Evolutionary conservation across 2,113 vertebrate species (phyloP).

Genomic region (Cyphomyrus plagiostoma): DNA sequence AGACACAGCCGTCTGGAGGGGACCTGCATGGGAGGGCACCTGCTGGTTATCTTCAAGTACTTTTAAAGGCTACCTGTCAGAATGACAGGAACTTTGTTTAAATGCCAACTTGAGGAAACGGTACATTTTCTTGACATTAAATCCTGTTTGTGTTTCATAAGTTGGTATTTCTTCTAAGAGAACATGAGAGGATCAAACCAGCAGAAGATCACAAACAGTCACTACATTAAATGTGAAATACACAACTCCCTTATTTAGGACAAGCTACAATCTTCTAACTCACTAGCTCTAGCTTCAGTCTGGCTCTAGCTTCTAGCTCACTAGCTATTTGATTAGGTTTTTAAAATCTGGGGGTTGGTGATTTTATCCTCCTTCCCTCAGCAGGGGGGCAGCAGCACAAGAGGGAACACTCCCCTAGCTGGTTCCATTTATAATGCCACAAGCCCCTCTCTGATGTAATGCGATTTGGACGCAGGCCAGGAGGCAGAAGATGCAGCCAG

Average conservation of each 20-base stretch:
- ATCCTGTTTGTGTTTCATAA: background rate
- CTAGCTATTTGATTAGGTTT: background rate
- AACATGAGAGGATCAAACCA: background rate
- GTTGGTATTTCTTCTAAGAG: background rate
- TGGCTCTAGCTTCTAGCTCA: too few relatives aligned
- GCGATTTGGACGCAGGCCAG: background rate
- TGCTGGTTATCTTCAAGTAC: background rate
- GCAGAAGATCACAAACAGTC: background rate
- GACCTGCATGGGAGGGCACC: background rate
- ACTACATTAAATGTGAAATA: background rate
- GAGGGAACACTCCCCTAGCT: background rate
- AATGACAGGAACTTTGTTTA: background rate
- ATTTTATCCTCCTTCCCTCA: background rate
- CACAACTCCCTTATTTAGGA: background rate
- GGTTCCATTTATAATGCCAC: background rate
- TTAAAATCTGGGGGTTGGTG: background rate
- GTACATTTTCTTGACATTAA: background rate
- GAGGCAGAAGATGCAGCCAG: background rate
- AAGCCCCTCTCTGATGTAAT: background rate
- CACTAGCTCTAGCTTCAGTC: background rate
- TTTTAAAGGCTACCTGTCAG: background rate
- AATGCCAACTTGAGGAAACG: background rate
- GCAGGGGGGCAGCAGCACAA: background rate
- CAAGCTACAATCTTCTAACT: background rate
- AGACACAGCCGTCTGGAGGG: background rate